Evolutionary conservation across 2,797 vertebrate genomes (phyloP).

Genomic region (Smutsia gigantea): DNA sequence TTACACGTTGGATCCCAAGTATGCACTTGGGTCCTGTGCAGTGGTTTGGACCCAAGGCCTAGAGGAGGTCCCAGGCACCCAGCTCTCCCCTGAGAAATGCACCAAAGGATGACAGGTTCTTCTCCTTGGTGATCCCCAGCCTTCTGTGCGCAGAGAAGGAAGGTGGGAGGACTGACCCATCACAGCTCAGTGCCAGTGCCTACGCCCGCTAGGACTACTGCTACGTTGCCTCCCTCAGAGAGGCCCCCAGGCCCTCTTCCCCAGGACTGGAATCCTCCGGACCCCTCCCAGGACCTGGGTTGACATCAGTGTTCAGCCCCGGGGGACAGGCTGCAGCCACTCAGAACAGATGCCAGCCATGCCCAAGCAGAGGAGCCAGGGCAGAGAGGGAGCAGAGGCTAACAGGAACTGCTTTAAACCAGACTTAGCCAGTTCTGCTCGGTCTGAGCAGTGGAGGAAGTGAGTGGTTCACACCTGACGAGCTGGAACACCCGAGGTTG

Average conservation of each 20-base stretch:
- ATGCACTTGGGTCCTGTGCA: neutral
- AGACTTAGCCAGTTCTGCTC: neutral
- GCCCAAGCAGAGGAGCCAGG: neutral
- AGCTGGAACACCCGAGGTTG: neutral
- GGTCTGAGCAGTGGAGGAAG: constrained; percentile 28
- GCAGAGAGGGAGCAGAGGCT: neutral
- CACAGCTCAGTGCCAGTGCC: accelerated
- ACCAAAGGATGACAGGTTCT: neutral
- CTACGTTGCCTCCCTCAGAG: neutral
- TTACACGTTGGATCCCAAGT: neutral
- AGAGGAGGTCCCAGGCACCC: neutral
- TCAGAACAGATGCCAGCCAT: neutral
- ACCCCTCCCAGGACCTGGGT: neutral
- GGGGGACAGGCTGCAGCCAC: neutral
- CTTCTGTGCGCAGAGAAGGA: neutral
- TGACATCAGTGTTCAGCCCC: neutral
- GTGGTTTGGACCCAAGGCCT: neutral
- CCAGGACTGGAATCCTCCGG: neutral
- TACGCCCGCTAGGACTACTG: too few relatives aligned
- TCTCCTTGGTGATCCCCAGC: neutral
- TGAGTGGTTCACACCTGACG: constrained; percentile 30
- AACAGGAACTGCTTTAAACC: neutral
- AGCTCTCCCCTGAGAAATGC: neutral
- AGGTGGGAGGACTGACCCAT: neutral
- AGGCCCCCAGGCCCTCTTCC: neutral